Conservation (phyloP, 2,797 vertebrate species). For the Rhabdophis nuchalis region DNA sequence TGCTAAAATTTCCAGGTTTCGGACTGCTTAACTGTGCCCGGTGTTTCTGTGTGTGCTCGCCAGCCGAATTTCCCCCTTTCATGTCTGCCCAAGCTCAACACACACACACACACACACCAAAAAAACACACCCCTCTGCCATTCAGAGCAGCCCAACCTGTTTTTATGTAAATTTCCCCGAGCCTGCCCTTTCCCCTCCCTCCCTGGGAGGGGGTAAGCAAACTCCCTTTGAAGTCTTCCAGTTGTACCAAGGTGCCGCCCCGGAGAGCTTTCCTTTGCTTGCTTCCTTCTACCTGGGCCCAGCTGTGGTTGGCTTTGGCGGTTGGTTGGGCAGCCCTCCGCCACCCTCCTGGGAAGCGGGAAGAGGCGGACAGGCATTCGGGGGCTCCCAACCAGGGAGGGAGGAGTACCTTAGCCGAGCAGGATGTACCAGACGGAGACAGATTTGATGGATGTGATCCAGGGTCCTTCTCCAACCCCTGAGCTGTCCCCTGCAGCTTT, state of each 20-base stretch:
- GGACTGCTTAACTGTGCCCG: not conserved
- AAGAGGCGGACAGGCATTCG: not conserved
- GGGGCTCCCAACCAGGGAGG: not conserved
- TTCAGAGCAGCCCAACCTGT: slow-evolving; percentile 49
- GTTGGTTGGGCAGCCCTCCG: not conserved
- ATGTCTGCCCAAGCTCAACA: slow-evolving; percentile 31
- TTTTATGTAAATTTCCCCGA: slow-evolving; percentile 29
- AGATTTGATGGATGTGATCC: slow-evolving; percentile 72
- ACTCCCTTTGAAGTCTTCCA: not conserved
- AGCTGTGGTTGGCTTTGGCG: not conserved
- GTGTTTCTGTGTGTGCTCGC: slow-evolving; percentile 8
- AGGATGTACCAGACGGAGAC: slow-evolving; percentile 34
- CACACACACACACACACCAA: slow-evolving; percentile 45
- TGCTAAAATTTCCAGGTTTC: slow-evolving; percentile 6
- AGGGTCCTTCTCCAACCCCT: slow-evolving; percentile 68
- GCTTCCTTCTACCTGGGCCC: slow-evolving; percentile 29
- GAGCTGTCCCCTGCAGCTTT: slow-evolving; percentile 87
- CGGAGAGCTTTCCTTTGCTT: not conserved
- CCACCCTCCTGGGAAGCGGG: not conserved
- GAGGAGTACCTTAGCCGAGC: no score
- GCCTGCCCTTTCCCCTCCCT: not conserved
- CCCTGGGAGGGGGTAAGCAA: not conserved
- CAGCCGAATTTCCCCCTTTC: slow-evolving; percentile 51
- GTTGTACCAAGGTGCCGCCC: not conserved
- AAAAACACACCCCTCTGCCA: slow-evolving; percentile 23